Conservation (phyloP, 2,797 vertebrate genomes). For the Danio jaintianensis region DNA sequence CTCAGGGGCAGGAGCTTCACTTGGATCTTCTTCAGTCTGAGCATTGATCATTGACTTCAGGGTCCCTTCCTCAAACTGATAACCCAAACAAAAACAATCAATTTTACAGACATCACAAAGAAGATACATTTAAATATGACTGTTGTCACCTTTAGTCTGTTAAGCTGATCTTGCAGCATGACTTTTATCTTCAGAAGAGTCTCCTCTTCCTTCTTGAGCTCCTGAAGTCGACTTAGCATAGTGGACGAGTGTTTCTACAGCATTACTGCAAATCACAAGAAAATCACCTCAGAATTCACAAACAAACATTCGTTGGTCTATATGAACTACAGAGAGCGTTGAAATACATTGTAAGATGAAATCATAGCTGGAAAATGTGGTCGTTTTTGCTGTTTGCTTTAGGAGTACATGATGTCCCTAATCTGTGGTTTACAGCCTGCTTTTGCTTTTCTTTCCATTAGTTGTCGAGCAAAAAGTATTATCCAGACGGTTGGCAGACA, state of each 20-base stretch:
- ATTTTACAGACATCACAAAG: neutral
- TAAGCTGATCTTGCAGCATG: constrained; percentile 85
- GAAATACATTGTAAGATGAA: neutral
- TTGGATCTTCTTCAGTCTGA: constrained; percentile 72
- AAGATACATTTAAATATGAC: neutral
- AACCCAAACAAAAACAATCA: constrained; percentile 23
- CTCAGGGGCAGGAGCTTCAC: constrained; percentile 67
- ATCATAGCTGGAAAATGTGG: neutral
- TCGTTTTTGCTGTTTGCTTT: neutral
- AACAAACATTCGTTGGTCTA: neutral
- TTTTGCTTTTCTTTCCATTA: neutral
- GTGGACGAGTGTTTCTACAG: constrained; percentile 68
- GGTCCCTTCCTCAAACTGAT: constrained; percentile 84
- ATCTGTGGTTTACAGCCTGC: neutral
- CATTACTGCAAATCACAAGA: constrained; percentile 68
- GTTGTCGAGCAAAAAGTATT: neutral
- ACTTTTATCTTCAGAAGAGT: constrained; percentile 86
- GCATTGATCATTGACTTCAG: constrained; percentile 83
- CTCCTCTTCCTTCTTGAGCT: constrained; percentile 87
- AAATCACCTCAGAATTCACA: neutral
- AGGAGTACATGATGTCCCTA: constrained; percentile 15
- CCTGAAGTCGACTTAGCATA: constrained; percentile 86
- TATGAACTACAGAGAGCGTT: neutral
- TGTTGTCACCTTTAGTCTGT: constrained; percentile 79
- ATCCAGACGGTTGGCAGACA: neutral